These are phyloP conservation scores for Heliocidaris tuberculata DNA, from an alignment of 35 echinoderm and acorn worm genomes.

Conservation along the genomic window DNA sequence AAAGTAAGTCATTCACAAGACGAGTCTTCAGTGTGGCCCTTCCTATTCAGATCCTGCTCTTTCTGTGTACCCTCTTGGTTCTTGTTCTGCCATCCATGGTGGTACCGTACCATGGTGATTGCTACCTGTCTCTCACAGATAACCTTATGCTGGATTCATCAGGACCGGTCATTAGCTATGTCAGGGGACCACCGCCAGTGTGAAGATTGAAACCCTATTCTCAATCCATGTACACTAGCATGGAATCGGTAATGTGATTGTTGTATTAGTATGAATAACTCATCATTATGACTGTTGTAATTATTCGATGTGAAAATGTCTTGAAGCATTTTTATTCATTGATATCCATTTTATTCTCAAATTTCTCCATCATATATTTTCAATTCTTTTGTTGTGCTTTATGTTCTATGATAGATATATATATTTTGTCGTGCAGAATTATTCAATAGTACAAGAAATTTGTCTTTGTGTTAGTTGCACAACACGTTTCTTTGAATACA, in stretches of 20 bases:
- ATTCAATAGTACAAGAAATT: neutral
- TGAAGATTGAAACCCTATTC: neutral
- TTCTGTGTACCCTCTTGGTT: constrained; percentile 74
- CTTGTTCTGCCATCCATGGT: constrained; percentile 79
- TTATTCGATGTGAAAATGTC: neutral
- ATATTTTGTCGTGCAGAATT: neutral
- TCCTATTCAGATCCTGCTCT: constrained; percentile 81
- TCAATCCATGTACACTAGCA: neutral
- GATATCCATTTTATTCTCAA: too few relatives aligned
- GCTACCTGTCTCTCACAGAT: constrained; percentile 77
- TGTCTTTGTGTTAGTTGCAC: neutral
- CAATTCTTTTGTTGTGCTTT: neutral
- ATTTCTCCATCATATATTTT: neutral
- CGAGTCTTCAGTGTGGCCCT: constrained; percentile 66
- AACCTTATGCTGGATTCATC: constrained; percentile 70
- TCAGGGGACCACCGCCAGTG: constrained; percentile 83
- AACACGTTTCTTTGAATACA: neutral
- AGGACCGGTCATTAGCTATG: constrained; percentile 74
- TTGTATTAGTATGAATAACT: neutral
- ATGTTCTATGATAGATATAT: neutral
- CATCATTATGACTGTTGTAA: neutral
- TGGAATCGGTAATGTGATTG: neutral
- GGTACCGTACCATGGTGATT: constrained; percentile 65
- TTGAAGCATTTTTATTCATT: neutral
- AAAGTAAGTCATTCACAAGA: constrained; percentile 41